phyloP scores from a whole-genome alignment of 2,113 vertebrate genomes.

The Echinops telfairi region DNA sequence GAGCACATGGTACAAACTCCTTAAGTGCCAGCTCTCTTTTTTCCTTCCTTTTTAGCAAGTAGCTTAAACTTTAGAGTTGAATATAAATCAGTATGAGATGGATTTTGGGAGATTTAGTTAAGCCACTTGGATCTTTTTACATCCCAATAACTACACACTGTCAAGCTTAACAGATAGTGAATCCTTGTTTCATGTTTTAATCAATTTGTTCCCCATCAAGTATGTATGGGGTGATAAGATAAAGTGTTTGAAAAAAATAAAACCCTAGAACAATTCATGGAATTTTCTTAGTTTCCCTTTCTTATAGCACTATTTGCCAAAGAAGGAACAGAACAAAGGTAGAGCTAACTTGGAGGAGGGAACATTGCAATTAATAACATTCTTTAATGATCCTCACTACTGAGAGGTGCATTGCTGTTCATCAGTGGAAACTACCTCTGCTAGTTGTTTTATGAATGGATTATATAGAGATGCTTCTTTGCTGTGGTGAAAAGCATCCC shows the following conservation, averaged over 20 bases:
- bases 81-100: slow-evolving; percentile 52
- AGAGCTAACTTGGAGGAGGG: neutral
- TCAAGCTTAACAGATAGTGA: slow-evolving; percentile 62
- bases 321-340: neutral
- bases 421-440: slow-evolving; percentile 12
- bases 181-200: slow-evolving; percentile 75
- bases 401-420: neutral
- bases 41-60: neutral
- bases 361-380: slow-evolving; percentile 8
- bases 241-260: slow-evolving; percentile 54
- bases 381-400: slow-evolving; percentile 10
- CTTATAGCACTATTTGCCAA: neutral
- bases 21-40: neutral
- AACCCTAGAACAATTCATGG: slow-evolving; percentile 30
- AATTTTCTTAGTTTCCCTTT: slow-evolving; percentile 5
- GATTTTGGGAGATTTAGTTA: slow-evolving; percentile 60
- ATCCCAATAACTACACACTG: slow-evolving; percentile 27
- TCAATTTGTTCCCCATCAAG: slow-evolving; percentile 77
- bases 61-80: slow-evolving; percentile 47
- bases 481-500: neutral
- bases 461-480: neutral
- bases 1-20: slow-evolving; percentile 29
- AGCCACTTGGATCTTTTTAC: slow-evolving; percentile 68
- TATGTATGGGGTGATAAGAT: slow-evolving; percentile 73
- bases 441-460: slow-evolving; percentile 55